phyloP scores from a whole-genome alignment of 2,888 invertebrate species.

The Eucera pruinosa region DNA sequence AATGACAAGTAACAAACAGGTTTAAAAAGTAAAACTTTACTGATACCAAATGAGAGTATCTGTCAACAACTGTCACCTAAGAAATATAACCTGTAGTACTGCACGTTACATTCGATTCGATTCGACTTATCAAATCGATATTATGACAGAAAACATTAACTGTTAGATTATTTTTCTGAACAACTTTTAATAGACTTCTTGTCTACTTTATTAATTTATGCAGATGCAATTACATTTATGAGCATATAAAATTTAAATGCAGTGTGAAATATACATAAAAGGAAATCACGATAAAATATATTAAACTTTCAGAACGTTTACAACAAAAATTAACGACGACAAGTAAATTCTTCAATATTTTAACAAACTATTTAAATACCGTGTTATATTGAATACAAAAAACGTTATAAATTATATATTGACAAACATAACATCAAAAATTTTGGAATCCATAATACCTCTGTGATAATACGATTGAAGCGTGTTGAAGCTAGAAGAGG shows the following conservation, averaged over 20 bases:
- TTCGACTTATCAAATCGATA: slow-evolving; percentile 3
- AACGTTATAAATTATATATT: neutral
- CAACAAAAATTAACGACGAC: neutral
- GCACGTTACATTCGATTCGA: slow-evolving; percentile 7
- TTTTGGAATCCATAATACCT: neutral
- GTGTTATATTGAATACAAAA: neutral
- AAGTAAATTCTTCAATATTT: neutral
- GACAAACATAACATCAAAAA: neutral
- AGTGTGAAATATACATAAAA: neutral
- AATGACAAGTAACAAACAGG: neutral
- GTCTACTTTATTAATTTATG: neutral
- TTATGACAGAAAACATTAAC: neutral
- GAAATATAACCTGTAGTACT: slow-evolving; percentile 34
- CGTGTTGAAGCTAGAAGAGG: slow-evolving; percentile 26
- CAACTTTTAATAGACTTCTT: neutral
- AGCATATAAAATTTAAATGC: neutral
- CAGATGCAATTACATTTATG: neutral
- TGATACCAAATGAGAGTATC: neutral
- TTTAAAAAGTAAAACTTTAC: neutral
- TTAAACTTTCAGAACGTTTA: neutral
- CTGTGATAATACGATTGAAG: neutral
- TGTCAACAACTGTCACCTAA: slow-evolving; percentile 32
- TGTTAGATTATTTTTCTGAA: neutral
- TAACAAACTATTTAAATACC: neutral
- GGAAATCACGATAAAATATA: neutral